These are phyloP conservation scores for Meandrina meandrites DNA, from an alignment of 92 coral and sea anemone genomes.

Conservation along the genomic window DNA sequence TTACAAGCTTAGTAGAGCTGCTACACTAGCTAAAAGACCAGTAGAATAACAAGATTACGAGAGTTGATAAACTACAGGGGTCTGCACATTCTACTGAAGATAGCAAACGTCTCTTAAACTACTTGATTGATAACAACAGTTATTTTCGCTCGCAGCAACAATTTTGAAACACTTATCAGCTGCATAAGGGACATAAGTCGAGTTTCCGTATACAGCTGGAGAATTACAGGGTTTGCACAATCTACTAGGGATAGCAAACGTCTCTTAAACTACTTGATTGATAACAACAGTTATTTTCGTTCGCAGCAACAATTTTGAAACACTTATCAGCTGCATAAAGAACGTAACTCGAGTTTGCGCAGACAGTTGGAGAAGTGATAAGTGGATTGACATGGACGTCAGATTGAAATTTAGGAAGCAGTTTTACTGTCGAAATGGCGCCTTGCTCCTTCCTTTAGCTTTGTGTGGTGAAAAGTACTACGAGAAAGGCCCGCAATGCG, in stretches of 20 bases:
- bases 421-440: constrained; percentile 46
- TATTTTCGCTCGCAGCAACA: constrained; percentile 2
- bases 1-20: no score
- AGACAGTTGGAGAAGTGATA: constrained; percentile 40
- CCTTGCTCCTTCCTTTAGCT: constrained; percentile 16
- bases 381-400: constrained; percentile 36
- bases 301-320: constrained; percentile 29
- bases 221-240: no score
- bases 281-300: neutral
- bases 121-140: no score
- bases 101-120: no score
- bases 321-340: constrained; percentile 32
- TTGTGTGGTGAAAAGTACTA: constrained; percentile 18
- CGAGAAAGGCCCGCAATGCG: constrained; percentile 31
- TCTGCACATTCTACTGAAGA: no score
- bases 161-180: constrained; percentile 26
- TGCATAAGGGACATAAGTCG: constrained; percentile 38
- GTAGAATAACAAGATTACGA: no score
- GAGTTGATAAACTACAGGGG: no score
- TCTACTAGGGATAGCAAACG: no score
- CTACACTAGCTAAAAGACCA: no score
- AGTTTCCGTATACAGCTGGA: constrained; percentile 38
- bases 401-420: constrained; percentile 23
- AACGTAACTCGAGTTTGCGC: constrained; percentile 37
- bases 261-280: no score